phyloP scores from a whole-genome alignment of 1,140 invertebrate genomes.

The Drosophila serrata region DNA sequence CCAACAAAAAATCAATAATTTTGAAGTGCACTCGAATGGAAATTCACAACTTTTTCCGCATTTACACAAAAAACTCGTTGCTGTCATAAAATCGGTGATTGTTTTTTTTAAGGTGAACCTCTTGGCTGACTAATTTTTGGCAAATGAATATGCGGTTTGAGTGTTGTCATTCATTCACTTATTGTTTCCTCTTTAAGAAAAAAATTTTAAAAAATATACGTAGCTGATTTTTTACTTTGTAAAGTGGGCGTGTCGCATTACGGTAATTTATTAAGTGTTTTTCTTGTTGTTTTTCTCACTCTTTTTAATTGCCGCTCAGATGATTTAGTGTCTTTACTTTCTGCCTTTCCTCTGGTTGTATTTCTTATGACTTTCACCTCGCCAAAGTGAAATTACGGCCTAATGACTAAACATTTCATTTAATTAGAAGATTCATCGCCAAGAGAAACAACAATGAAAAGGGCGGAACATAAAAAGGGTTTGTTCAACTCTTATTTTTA shows the following conservation, averaged over 20 bases:
- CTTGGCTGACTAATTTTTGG: conserved; percentile 51
- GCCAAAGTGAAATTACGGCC: conserved; percentile 72
- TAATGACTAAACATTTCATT: conserved; percentile 79
- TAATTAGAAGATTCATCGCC: conserved; percentile 74
- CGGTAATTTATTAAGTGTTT: conserved; percentile 72
- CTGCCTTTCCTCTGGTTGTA: conserved; percentile 30
- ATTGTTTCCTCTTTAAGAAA: conserved; percentile 31
- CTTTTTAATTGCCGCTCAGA: conserved; percentile 62
- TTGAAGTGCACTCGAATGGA: conserved; percentile 34
- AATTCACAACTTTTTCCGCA: conserved; percentile 36
- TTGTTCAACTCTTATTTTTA: conserved; percentile 53
- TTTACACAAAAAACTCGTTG: conserved; percentile 30
- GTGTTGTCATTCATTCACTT: conserved; percentile 54
- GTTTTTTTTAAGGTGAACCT: conserved; percentile 16
- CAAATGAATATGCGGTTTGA: conserved; percentile 27
- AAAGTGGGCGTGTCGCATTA: conserved; percentile 62
- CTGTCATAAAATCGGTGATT: conserved; percentile 29
- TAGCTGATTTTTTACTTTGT: conserved; percentile 29
- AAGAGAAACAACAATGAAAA: conserved; percentile 36
- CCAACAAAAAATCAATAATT: conserved; percentile 13
- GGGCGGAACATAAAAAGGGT: conserved; percentile 55
- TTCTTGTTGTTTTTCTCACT: conserved; percentile 39
- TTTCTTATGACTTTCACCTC: conserved; percentile 71
- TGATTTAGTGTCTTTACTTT: conserved; percentile 56
- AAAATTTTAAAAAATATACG: not conserved